Percentiles rank a stretch among this genome's conserved stretches.
These are phyloP conservation scores for Centropyge bicolor DNA, from an alignment of 2,797 vertebrate species.

Conservation along the genomic window DNA sequence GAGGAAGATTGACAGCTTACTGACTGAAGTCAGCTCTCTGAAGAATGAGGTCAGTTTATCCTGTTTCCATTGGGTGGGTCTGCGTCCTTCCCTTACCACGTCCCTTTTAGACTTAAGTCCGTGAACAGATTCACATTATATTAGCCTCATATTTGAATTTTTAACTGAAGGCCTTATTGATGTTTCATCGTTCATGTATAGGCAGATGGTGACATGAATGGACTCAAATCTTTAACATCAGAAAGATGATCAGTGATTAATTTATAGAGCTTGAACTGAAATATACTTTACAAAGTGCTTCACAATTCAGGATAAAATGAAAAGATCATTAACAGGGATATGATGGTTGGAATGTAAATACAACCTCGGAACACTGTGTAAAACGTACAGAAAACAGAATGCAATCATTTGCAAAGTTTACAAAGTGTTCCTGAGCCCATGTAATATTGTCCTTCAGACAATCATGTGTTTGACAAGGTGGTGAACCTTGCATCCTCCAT, in stretches of 20 bases:
- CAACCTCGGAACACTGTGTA: too few relatives aligned
- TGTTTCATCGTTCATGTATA: not conserved
- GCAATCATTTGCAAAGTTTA: too few relatives aligned
- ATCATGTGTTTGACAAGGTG: too few relatives aligned
- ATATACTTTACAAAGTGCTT: not conserved
- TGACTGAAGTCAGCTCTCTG: slow-evolving; percentile 90
- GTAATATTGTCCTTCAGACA: too few relatives aligned
- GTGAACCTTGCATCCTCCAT: too few relatives aligned
- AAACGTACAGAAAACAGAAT: too few relatives aligned
- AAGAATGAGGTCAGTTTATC: slow-evolving; percentile 88
- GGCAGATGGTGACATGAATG: not conserved
- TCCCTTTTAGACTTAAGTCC: not conserved
- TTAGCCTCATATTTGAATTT: not conserved
- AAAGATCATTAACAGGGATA: not conserved
- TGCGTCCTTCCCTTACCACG: not conserved
- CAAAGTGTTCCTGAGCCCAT: too few relatives aligned
- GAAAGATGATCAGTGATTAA: not conserved
- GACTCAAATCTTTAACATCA: not conserved
- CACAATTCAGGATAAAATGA: not conserved
- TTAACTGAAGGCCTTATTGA: not conserved
- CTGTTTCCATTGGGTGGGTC: not conserved
- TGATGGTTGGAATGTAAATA: not conserved
- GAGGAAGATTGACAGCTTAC: slow-evolving; percentile 90
- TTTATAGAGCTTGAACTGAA: too few relatives aligned
- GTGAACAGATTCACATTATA: not conserved